These are phyloP conservation scores for Pegoplata infirma DNA, from an alignment of 2,888 invertebrate species.

Conservation along the genomic window DNA sequence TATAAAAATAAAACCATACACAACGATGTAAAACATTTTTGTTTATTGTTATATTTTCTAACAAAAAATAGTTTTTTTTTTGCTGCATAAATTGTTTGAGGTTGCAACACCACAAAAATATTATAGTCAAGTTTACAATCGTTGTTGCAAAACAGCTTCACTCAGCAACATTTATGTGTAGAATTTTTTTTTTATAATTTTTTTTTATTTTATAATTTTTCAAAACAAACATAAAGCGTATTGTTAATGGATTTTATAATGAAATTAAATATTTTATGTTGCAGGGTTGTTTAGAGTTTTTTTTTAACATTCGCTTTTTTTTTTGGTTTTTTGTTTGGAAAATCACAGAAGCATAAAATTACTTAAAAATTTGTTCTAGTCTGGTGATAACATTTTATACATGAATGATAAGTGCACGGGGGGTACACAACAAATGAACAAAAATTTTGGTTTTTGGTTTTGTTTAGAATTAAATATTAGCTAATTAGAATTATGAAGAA, in stretches of 20 bases:
- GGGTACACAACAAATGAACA: slow-evolving; percentile 14
- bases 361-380: slow-evolving; percentile 47
- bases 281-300: neutral
- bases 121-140: neutral
- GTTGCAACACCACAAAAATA: slow-evolving; percentile 5
- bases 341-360: slow-evolving; percentile 51
- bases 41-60: slow-evolving; percentile 16
- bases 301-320: too few species aligned
- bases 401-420: slow-evolving; percentile 26
- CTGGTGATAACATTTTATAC: slow-evolving; percentile 42
- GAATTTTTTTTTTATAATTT: neutral
- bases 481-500: neutral
- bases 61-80: neutral
- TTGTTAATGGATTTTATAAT: slow-evolving; percentile 18
- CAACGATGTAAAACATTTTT: too few species aligned
- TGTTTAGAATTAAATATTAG: neutral
- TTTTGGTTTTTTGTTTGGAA: neutral
- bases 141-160: neutral
- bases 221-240: neutral
- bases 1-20: slow-evolving; percentile 33
- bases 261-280: slow-evolving; percentile 21
- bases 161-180: neutral
- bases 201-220: neutral
- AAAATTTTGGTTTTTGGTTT: neutral
- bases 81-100: slow-evolving; percentile 8